Conservation (phyloP, 53 echinoderm and acorn worm species). For the Actinopyga echinites region DNA sequence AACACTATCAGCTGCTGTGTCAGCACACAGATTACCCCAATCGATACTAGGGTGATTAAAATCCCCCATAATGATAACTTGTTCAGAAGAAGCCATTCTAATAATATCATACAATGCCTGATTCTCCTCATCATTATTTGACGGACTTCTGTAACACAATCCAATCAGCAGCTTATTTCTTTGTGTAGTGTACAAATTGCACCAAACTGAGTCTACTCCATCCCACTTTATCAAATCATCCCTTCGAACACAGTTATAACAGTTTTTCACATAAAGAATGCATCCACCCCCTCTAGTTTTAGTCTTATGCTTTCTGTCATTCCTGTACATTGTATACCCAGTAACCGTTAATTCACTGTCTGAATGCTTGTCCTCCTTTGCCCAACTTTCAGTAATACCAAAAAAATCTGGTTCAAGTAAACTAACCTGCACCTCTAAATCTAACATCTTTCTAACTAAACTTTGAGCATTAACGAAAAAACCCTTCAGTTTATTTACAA, state of each 20-base stretch:
- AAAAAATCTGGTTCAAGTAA: no score
- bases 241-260: slow-evolving; percentile 7
- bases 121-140: neutral
- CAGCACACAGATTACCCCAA: no score
- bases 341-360: neutral
- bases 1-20: no score
- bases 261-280: slow-evolving; percentile 10
- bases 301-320: neutral
- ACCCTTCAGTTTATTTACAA: no score
- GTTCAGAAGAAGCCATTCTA: neutral
- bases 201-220: slow-evolving; percentile 7
- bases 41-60: no score
- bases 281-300: neutral
- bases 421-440: no score
- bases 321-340: neutral
- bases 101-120: slow-evolving; percentile 5
- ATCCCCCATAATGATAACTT: neutral
- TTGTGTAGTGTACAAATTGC: slow-evolving; percentile 4
- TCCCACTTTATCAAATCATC: no score
- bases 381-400: no score
- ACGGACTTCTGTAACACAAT: neutral
- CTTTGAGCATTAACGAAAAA: no score
- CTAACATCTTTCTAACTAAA: no score
- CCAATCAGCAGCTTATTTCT: neutral
- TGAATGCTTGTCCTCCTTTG: neutral